These are phyloP conservation scores for Eulemur mongoz DNA, from an alignment of 2,797 vertebrate species.

Conservation along the genomic window DNA sequence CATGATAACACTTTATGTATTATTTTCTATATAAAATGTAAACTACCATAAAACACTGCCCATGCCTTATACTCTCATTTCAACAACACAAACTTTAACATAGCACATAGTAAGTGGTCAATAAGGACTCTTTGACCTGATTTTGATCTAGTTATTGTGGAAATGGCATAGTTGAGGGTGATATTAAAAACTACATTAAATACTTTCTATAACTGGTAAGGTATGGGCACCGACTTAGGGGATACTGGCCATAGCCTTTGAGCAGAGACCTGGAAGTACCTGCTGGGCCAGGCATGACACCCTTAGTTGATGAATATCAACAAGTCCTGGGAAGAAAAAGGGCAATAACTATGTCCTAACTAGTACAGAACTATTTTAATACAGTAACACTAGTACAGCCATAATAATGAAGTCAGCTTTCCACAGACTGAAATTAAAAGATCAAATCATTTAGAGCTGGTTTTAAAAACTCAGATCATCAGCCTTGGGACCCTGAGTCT, in stretches of 20 bases:
- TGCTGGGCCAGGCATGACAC: no score
- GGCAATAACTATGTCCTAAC: neutral
- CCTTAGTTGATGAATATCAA: neutral
- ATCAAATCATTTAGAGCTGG: neutral
- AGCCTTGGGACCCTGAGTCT: neutral
- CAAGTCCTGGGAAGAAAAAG: neutral
- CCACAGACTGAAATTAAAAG: neutral
- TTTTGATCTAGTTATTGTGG: neutral
- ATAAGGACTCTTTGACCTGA: neutral
- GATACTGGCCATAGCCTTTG: neutral
- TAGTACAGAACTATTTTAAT: neutral
- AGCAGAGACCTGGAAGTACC: neutral
- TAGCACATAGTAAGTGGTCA: neutral
- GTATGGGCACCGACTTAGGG: neutral
- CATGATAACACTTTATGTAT: neutral
- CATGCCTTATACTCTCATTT: neutral
- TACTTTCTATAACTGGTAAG: neutral
- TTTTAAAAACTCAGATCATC: neutral
- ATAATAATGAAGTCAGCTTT: neutral
- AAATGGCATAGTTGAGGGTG: neutral
- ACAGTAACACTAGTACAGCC: neutral
- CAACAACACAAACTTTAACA: neutral
- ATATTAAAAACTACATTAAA: neutral
- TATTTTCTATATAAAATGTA: slow-evolving; percentile 5
- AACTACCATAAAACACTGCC: neutral